phyloP scores from a whole-genome alignment of 2,113 vertebrate species.

The Acrocephalus arundinaceus region DNA sequence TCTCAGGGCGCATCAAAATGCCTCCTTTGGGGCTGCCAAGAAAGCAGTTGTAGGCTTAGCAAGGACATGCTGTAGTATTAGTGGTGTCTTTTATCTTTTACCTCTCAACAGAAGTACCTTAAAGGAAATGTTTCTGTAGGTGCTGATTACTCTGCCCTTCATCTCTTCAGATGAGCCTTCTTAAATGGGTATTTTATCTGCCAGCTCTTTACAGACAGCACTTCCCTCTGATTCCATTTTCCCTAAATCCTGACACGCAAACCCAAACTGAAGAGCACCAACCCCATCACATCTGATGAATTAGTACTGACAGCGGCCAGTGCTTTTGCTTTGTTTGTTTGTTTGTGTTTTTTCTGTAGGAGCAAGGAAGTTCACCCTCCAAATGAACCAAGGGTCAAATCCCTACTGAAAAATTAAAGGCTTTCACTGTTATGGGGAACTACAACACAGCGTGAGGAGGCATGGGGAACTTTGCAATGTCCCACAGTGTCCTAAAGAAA shows the following conservation, averaged over 20 bases:
- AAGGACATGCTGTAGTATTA: not conserved
- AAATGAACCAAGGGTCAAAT: not conserved
- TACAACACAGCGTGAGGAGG: not conserved
- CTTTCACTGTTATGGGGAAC: not conserved
- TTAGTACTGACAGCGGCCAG: not conserved
- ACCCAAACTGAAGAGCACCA: not conserved
- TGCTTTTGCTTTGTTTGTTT: not conserved
- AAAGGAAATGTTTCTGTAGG: not conserved
- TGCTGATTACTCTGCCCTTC: not conserved
- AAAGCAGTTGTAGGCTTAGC: not conserved
- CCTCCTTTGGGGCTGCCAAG: not conserved
- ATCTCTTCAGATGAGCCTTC: not conserved
- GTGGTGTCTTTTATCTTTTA: not conserved
- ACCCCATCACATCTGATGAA: not conserved
- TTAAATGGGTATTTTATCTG: not conserved
- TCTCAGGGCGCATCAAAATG: not conserved
- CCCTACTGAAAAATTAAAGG: not conserved
- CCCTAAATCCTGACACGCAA: not conserved
- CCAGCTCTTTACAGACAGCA: not conserved
- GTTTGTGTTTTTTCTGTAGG: not conserved
- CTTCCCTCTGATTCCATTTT: not conserved
- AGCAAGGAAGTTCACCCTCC: not conserved
- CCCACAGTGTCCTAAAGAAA: not conserved
- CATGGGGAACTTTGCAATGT: not conserved
- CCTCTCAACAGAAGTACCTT: not conserved